Percentiles rank a stretch among this genome's conserved stretches.
These are phyloP conservation scores for Pollenia griseotomentosa DNA, from an alignment of 2,888 invertebrate genomes.

Conservation along the genomic window DNA sequence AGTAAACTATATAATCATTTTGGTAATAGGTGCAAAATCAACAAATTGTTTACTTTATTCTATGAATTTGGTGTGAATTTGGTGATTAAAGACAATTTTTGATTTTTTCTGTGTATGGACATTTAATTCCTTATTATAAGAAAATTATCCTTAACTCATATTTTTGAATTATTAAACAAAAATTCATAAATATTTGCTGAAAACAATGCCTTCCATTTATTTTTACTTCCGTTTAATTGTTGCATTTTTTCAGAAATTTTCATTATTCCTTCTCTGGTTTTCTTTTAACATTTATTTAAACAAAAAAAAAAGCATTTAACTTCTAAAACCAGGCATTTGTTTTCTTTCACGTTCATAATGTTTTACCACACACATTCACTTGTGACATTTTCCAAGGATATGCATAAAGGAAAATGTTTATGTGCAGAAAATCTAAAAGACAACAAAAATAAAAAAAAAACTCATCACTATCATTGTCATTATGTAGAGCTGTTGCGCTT, in stretches of 20 bases:
- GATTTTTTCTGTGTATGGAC: too few relatives aligned
- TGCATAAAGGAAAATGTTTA: constrained; percentile 8
- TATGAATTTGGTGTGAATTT: too few relatives aligned
- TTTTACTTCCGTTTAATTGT: constrained; percentile 10
- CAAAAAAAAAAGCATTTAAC: constrained; percentile 4
- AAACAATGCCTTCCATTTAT: neutral
- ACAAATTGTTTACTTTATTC: too few relatives aligned
- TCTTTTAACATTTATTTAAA: neutral
- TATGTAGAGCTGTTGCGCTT: constrained; percentile 53
- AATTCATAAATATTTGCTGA: neutral
- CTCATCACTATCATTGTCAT: constrained; percentile 26
- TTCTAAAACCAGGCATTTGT: neutral
- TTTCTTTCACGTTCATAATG: neutral
- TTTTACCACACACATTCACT: neutral
- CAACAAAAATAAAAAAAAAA: neutral
- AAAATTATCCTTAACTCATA: too few relatives aligned
- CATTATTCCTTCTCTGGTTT: constrained; percentile 4
- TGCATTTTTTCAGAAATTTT: neutral
- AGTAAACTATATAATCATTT: too few relatives aligned
- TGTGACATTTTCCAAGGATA: constrained; percentile 52
- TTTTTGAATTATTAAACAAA: neutral
- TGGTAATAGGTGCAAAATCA: too few relatives aligned
- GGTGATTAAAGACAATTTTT: too few relatives aligned
- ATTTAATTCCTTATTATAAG: too few relatives aligned
- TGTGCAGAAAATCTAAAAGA: neutral